Conservation (phyloP, 2,888 invertebrate species). For the Congeria kusceri region DNA sequence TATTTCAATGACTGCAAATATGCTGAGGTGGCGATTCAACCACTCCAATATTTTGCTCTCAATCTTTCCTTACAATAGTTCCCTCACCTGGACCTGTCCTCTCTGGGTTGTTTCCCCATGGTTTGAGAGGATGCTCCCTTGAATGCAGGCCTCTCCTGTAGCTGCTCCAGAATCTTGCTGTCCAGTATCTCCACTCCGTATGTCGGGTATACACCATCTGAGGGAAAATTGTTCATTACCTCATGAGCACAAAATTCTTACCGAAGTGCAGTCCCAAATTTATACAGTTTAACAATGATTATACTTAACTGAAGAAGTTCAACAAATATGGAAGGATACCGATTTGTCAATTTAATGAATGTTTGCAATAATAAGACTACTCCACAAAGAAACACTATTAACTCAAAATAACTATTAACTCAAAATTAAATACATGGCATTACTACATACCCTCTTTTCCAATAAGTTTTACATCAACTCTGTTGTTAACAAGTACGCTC, state of each 20-base stretch:
- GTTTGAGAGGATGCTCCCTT: slow-evolving; percentile 50
- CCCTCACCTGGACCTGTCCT: not conserved
- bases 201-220: slow-evolving; percentile 65
- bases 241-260: not conserved
- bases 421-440: too few species aligned
- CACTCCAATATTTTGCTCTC: too few species aligned
- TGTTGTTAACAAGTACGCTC: slow-evolving; percentile 60
- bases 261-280: too few species aligned
- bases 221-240: not conserved
- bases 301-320: too few species aligned
- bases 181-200: slow-evolving; percentile 57
- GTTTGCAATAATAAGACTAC: too few species aligned
- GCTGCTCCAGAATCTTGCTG: slow-evolving; percentile 48
- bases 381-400: too few species aligned
- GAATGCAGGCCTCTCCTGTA: slow-evolving; percentile 50
- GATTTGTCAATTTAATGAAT: too few species aligned
- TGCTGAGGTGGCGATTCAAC: too few species aligned
- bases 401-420: too few species aligned
- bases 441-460: slow-evolving; percentile 55
- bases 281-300: too few species aligned
- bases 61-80: not conserved
- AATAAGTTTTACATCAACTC: slow-evolving; percentile 60
- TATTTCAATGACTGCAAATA: too few species aligned
- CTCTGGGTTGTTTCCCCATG: slow-evolving; percentile 23
- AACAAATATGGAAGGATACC: too few species aligned